These are phyloP conservation scores for Lethocerus indicus DNA, from an alignment of 1,140 invertebrate genomes.

Conservation along the genomic window DNA sequence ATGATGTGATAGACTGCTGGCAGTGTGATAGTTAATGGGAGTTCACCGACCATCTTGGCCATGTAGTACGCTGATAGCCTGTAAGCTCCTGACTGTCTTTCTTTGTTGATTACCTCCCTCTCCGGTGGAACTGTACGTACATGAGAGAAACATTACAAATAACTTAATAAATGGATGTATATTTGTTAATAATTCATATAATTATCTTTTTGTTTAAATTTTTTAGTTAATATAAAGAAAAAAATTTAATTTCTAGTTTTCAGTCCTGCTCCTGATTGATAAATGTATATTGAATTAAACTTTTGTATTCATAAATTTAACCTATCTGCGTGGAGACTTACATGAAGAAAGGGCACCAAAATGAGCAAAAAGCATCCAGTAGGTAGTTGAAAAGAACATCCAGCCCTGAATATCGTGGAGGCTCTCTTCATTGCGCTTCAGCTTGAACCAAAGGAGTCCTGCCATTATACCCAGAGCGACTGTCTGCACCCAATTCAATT, in stretches of 20 bases:
- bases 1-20: slow-evolving; percentile 65
- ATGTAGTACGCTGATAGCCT: slow-evolving; percentile 69
- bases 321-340: slow-evolving; percentile 25
- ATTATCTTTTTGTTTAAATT: not conserved
- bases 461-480: slow-evolving; percentile 53
- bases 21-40: slow-evolving; percentile 57
- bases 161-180: not conserved
- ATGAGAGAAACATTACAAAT: not conserved
- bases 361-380: slow-evolving; percentile 73
- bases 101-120: slow-evolving; percentile 68
- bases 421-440: slow-evolving; percentile 53
- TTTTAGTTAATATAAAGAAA: too few relatives aligned
- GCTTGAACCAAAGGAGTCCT: slow-evolving; percentile 63
- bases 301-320: not conserved
- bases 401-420: slow-evolving; percentile 68
- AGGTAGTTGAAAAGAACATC: slow-evolving; percentile 76
- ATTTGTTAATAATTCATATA: not conserved
- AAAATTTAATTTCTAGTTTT: too few relatives aligned
- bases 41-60: slow-evolving; percentile 71
- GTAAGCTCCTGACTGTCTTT: slow-evolving; percentile 63
- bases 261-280: too few relatives aligned
- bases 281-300: too few relatives aligned
- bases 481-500: slow-evolving; percentile 67
- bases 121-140: slow-evolving; percentile 53
- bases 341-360: slow-evolving; percentile 64